Evolutionary conservation across 1,140 invertebrate species (phyloP).

Genomic region (Mesaphorura yosii): DNA sequence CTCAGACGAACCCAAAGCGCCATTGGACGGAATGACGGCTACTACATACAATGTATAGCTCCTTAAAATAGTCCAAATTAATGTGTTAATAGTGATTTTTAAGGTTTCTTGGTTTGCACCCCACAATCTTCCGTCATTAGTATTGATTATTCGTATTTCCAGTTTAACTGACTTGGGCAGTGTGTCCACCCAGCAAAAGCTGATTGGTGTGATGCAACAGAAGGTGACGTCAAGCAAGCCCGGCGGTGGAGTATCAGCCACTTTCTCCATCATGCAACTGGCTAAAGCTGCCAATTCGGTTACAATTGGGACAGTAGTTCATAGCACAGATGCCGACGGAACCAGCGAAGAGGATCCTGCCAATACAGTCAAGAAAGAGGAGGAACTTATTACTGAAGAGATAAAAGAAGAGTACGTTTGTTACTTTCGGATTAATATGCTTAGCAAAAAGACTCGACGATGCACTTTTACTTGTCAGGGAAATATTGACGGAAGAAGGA

Average conservation of each 20-base stretch:
- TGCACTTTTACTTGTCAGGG: too few species aligned
- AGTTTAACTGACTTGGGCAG: conserved; percentile 64
- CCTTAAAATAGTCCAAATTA: too few species aligned
- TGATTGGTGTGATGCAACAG: conserved; percentile 34
- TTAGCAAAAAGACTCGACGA: too few species aligned
- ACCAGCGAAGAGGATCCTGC: too few species aligned
- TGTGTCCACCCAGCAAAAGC: conserved; percentile 35
- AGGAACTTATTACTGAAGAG: neutral
- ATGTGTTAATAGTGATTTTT: too few species aligned
- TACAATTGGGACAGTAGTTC: conserved; percentile 23
- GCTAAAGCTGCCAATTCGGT: conserved; percentile 30
- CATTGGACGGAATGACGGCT: too few species aligned
- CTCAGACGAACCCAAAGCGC: too few species aligned
- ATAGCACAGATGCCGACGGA: too few species aligned
- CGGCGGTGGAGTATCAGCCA: conserved; percentile 40
- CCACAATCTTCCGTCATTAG: too few species aligned
- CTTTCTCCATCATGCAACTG: conserved; percentile 32
- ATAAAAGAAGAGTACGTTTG: neutral
- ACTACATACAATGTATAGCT: too few species aligned
- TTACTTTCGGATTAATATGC: neutral
- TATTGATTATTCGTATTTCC: conserved; percentile 23
- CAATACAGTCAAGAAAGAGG: neutral
- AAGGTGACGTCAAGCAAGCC: conserved; percentile 46
- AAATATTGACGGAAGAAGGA: too few species aligned
- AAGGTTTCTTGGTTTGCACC: too few species aligned